Evolutionary conservation across 2,797 vertebrate genomes (phyloP).

Genomic region (Notamacropus eugenii): DNA sequence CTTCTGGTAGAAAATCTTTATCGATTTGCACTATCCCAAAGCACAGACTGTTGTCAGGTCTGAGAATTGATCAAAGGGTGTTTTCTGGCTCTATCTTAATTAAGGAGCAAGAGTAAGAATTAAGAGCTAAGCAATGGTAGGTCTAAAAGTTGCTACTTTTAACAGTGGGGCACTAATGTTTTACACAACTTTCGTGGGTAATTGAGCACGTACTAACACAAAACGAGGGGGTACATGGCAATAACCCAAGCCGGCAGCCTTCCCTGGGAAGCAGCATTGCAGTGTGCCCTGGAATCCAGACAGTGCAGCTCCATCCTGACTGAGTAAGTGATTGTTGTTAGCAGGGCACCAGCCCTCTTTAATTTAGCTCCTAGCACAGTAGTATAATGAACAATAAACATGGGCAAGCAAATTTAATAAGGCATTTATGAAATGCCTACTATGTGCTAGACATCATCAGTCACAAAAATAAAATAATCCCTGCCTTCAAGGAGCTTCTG

Average conservation of each 20-base stretch:
- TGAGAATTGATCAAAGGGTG: constrained; percentile 63
- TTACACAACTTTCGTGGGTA: constrained; percentile 23
- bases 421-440: not conserved
- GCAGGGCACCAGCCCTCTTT: not conserved
- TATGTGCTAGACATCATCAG: not conserved
- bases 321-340: not conserved
- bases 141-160: constrained; percentile 55
- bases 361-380: not conserved
- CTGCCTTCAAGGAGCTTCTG: not conserved
- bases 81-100: constrained; percentile 68
- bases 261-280: not conserved
- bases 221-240: constrained; percentile 47
- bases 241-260: constrained; percentile 19
- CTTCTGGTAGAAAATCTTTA: constrained; percentile 48
- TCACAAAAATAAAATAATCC: not conserved
- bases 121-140: constrained; percentile 64
- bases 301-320: not conserved
- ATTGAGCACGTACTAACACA: constrained; percentile 39
- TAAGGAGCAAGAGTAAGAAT: constrained; percentile 67
- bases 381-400: not conserved
- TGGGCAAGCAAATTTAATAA: not conserved
- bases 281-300: not conserved
- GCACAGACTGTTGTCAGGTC: constrained; percentile 56
- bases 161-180: constrained; percentile 11
- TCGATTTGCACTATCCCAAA: constrained; percentile 59